Evolutionary conservation across 2,888 invertebrate species (phyloP).

Genomic region (Pomacea canaliculata): DNA sequence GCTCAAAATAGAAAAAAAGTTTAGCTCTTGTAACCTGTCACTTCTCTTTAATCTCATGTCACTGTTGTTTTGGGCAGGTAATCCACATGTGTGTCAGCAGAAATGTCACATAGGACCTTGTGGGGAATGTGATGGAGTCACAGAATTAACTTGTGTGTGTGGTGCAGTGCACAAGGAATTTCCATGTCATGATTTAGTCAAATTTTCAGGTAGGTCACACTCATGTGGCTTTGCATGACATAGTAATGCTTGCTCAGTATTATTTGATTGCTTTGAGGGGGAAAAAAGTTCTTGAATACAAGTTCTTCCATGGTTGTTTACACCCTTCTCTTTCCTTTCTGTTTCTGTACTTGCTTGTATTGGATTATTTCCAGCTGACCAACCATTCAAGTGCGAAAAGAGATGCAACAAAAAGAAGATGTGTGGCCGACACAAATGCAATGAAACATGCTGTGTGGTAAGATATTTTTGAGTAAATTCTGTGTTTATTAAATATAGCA

Average conservation of each 20-base stretch:
- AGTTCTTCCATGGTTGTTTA: no score
- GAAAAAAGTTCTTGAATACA: no score
- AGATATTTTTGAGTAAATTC: slow-evolving; percentile 31
- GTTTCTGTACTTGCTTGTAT: not conserved
- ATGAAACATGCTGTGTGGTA: slow-evolving; percentile 86
- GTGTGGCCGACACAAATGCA: slow-evolving; percentile 79
- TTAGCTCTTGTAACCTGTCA: no score
- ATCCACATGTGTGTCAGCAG: slow-evolving; percentile 78
- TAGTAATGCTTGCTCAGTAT: no score
- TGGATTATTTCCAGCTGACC: not conserved
- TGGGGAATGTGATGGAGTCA: slow-evolving; percentile 75
- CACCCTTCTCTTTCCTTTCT: no score
- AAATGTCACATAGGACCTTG: slow-evolving; percentile 87
- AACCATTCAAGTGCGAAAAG: slow-evolving; percentile 79
- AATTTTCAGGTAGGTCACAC: slow-evolving; percentile 4
- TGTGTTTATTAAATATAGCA: not conserved
- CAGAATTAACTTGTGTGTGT: slow-evolving; percentile 61
- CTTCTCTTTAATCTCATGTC: no score
- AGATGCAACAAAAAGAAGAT: slow-evolving; percentile 82
- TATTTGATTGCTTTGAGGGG: no score
- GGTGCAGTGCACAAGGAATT: slow-evolving; percentile 74
- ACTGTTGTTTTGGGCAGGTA: slow-evolving; percentile 35
- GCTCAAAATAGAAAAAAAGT: no score
- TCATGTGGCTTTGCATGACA: no score
- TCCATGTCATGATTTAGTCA: slow-evolving; percentile 44